Conservation (phyloP, 2,797 vertebrate species). For the Phalloptychus januarius region DNA sequence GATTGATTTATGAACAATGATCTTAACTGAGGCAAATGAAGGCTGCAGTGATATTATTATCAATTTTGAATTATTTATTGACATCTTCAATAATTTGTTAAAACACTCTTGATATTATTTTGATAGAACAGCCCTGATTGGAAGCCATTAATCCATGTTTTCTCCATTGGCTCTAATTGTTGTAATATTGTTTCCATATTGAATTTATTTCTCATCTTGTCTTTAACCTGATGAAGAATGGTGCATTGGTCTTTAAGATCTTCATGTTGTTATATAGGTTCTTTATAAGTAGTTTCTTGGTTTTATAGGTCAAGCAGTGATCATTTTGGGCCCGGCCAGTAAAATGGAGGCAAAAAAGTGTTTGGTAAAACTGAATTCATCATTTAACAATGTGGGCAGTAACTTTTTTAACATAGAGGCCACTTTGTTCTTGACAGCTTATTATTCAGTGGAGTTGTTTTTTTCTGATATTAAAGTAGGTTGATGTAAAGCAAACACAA, state of each 20-base stretch:
- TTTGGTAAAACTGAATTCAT: not conserved
- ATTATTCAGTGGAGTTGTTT: not conserved
- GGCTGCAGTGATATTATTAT: not conserved
- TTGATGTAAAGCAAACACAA: not conserved
- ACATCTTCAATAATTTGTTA: not conserved
- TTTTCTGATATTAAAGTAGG: not conserved
- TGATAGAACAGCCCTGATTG: not conserved
- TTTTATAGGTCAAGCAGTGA: not conserved
- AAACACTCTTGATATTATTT: not conserved
- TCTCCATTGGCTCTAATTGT: not conserved
- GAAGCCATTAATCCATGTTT: not conserved
- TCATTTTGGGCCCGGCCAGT: not conserved
- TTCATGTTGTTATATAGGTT: not conserved
- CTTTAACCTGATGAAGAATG: not conserved
- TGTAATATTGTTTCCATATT: too few species aligned
- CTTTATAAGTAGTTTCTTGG: not conserved
- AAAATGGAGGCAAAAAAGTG: not conserved
- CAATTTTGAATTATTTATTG: not conserved
- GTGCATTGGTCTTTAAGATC: not conserved
- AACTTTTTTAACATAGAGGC: not conserved
- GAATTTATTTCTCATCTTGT: not conserved
- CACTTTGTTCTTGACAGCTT: not conserved
- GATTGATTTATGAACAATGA: not conserved
- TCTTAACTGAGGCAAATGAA: not conserved
- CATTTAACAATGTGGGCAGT: not conserved